Percentiles rank a stretch among this genome's conserved stretches.
Evolutionary conservation across 1,140 invertebrate species (phyloP).

Genomic region (Bombus impatiens): DNA sequence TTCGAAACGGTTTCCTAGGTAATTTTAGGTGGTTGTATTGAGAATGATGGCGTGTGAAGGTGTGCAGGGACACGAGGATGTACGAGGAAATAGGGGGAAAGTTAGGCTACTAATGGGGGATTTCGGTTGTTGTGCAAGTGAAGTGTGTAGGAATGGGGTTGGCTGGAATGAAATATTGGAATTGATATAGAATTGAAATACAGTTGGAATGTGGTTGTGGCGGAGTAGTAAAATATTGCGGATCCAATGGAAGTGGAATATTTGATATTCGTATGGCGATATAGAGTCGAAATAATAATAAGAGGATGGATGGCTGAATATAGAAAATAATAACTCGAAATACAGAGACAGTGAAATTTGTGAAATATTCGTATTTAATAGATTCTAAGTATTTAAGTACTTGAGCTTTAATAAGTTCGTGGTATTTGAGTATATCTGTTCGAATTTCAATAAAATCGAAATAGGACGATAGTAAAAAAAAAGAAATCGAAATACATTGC

Average conservation of each 20-base stretch:
- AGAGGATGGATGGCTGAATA: neutral
- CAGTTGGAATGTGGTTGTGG: neutral
- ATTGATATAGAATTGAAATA: neutral
- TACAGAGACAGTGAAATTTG: neutral
- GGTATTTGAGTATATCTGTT: no score
- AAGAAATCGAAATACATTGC: no score
- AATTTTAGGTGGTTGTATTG: neutral
- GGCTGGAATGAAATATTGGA: neutral
- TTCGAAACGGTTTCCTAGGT: slow-evolving; percentile 19
- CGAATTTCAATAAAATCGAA: no score
- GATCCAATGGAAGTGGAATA: neutral
- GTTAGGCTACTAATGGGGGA: neutral
- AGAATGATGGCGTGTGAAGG: neutral
- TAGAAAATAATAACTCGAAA: neutral
- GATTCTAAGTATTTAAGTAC: neutral
- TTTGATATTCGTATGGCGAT: neutral
- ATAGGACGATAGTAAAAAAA: no score
- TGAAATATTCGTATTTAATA: neutral
- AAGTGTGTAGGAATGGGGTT: neutral
- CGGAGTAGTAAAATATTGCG: neutral
- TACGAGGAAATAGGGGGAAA: neutral
- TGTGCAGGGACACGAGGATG: neutral
- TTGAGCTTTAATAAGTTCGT: no score
- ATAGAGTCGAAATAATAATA: neutral
- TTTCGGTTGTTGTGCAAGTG: neutral